phyloP scores from a whole-genome alignment of 1,140 invertebrate genomes.

The Calycopis cecrops region DNA sequence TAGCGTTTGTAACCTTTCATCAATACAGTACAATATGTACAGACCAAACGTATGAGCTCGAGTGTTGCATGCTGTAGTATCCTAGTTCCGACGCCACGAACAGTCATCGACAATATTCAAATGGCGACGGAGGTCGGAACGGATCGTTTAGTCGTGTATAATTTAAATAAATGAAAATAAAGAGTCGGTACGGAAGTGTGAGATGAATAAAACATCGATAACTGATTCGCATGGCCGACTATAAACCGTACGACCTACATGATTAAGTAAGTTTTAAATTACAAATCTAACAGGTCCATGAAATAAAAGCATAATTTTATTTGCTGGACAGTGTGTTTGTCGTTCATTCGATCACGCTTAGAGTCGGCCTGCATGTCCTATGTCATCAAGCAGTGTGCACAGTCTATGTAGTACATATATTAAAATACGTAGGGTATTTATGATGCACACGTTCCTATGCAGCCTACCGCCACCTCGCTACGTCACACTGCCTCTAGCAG shows the following conservation, averaged over 20 bases:
- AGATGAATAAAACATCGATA: slow-evolving; percentile 46
- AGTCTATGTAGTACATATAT: slow-evolving; percentile 46
- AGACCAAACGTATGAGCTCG: slow-evolving; percentile 27
- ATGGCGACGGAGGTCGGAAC: slow-evolving; percentile 31
- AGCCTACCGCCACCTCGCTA: slow-evolving; percentile 53
- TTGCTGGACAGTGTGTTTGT: too few species aligned
- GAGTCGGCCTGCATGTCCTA: slow-evolving; percentile 28
- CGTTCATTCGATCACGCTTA: slow-evolving; percentile 8
- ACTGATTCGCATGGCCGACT: slow-evolving; percentile 32
- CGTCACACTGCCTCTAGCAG: slow-evolving; percentile 36
- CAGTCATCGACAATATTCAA: slow-evolving; percentile 2
- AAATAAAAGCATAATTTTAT: too few species aligned
- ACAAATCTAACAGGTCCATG: too few species aligned
- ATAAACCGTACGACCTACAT: slow-evolving; percentile 19
- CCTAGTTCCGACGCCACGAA: slow-evolving; percentile 29
- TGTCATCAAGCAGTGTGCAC: slow-evolving; percentile 49
- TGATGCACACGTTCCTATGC: slow-evolving; percentile 43
- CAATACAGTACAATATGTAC: slow-evolving; percentile 27
- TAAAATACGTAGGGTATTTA: slow-evolving; percentile 30
- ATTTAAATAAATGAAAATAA: slow-evolving; percentile 30
- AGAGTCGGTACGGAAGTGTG: slow-evolving; percentile 44
- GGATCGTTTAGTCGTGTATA: slow-evolving; percentile 27
- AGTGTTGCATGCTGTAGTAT: slow-evolving; percentile 34
- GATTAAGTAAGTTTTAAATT: neutral
- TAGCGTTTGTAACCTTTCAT: slow-evolving; percentile 19